phyloP scores from a whole-genome alignment of 1,140 invertebrate species.

The Homarus americanus region DNA sequence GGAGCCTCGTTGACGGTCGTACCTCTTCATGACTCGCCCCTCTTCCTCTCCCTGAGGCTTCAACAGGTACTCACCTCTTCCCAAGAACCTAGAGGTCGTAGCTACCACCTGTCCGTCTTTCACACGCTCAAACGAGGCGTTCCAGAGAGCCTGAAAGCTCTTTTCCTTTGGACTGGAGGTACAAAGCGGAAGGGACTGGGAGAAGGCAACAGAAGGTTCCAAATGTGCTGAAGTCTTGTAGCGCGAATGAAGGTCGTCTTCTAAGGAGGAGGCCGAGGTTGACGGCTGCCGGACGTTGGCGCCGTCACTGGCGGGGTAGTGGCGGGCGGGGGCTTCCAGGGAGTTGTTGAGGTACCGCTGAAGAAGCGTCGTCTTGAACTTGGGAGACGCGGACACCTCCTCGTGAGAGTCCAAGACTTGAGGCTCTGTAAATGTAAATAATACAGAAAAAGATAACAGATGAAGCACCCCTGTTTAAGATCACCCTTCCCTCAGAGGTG shows the following conservation, averaged over 20 bases:
- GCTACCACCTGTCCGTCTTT: conserved; percentile 15
- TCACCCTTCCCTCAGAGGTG: no score
- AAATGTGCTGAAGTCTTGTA: background rate
- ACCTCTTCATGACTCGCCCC: conserved; percentile 2
- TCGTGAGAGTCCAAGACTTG: conserved; percentile 20
- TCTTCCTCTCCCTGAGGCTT: conserved; percentile 20
- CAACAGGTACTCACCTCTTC: background rate
- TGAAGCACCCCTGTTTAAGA: no score
- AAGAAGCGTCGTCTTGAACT: conserved; percentile 72
- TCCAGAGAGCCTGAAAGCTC: conserved; percentile 50
- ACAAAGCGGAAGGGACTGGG: conserved; percentile 34
- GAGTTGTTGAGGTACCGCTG: conserved; percentile 73
- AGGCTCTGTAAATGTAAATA: conserved; percentile 35
- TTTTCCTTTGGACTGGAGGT: conserved; percentile 58
- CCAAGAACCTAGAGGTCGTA: background rate
- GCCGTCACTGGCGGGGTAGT: background rate
- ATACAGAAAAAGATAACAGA: no score
- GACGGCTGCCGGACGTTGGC: background rate
- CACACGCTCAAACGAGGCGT: conserved; percentile 58
- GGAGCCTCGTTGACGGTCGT: conserved; percentile 21
- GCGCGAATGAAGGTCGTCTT: conserved; percentile 9
- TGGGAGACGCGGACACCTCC: conserved; percentile 48
- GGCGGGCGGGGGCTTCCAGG: conserved; percentile 32
- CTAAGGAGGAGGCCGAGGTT: background rate
- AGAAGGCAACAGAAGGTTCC: background rate